Evolutionary conservation across 2,888 invertebrate species (phyloP).

Genomic region (Eupelmus urozonus): DNA sequence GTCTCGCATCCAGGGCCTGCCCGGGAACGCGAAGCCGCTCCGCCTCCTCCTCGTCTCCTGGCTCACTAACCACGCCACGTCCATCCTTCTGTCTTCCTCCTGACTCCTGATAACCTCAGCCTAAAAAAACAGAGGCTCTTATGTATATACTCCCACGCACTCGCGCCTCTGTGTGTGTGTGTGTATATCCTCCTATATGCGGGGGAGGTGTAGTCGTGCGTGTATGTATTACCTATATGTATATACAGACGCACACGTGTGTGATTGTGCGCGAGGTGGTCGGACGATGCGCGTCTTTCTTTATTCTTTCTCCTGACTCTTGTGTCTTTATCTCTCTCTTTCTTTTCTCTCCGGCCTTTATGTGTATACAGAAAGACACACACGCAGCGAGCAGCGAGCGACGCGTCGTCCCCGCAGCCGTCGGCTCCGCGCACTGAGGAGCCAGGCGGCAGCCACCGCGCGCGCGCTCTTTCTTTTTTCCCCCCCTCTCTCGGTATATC

Average conservation of each 20-base stretch:
- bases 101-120: too few relatives aligned
- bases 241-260: background rate
- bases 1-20: slow-evolving; percentile 87
- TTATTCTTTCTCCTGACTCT: slow-evolving; percentile 24
- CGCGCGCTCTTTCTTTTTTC: slow-evolving; percentile 4
- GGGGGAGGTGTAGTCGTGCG: too few relatives aligned
- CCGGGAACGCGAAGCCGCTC: slow-evolving; percentile 76
- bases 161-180: too few relatives aligned
- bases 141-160: too few relatives aligned
- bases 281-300: slow-evolving; percentile 53
- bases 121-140: too few relatives aligned
- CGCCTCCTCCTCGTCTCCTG: slow-evolving; percentile 13
- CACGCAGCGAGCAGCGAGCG: background rate
- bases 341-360: slow-evolving; percentile 38
- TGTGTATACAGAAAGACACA: background rate
- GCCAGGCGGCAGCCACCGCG: background rate
- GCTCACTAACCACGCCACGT: slow-evolving; percentile 64
- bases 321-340: slow-evolving; percentile 54
- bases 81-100: slow-evolving; percentile 65
- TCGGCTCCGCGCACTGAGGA: slow-evolving; percentile 18
- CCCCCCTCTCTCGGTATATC: background rate
- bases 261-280: slow-evolving; percentile 52
- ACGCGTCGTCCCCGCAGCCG: slow-evolving; percentile 17
- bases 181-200: too few relatives aligned
- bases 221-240: too few relatives aligned